Conservation (phyloP, 2,113 vertebrate genomes). For the Gobiocypris rarus region DNA sequence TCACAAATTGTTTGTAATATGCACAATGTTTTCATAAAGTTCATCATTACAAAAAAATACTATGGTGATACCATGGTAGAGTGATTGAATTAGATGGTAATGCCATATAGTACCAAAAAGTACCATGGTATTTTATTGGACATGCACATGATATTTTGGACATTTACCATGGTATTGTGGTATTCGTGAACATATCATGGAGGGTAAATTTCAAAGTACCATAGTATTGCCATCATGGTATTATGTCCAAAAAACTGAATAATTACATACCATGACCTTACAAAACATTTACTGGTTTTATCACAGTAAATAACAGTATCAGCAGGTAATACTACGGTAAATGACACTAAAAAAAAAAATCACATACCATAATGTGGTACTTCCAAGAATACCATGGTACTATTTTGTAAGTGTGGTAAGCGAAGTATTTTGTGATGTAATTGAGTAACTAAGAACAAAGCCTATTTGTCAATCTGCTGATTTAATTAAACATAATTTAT, state of each 20-base stretch:
- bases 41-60: neutral
- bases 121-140: too few relatives aligned
- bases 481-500: conserved; percentile 27
- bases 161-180: neutral
- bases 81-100: neutral
- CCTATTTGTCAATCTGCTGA: conserved; percentile 8
- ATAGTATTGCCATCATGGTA: neutral
- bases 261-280: too few relatives aligned
- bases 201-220: neutral
- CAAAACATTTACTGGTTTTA: too few relatives aligned
- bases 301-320: too few relatives aligned
- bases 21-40: neutral
- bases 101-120: too few relatives aligned
- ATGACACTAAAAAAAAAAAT: neutral
- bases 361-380: neutral
- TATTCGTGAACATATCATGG: neutral
- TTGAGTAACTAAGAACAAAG: neutral
- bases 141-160: neutral
- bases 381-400: neutral
- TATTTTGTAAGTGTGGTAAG: neutral
- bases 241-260: too few relatives aligned
- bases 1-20: neutral
- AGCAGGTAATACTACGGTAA: too few relatives aligned
- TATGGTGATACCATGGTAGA: neutral
- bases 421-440: neutral